A percentile compares a stretch with the other conserved stretches of the same genome.
These are phyloP conservation scores for Hydrolagus colliei DNA, from an alignment of 2,797 vertebrate genomes.

Conservation along the genomic window DNA sequence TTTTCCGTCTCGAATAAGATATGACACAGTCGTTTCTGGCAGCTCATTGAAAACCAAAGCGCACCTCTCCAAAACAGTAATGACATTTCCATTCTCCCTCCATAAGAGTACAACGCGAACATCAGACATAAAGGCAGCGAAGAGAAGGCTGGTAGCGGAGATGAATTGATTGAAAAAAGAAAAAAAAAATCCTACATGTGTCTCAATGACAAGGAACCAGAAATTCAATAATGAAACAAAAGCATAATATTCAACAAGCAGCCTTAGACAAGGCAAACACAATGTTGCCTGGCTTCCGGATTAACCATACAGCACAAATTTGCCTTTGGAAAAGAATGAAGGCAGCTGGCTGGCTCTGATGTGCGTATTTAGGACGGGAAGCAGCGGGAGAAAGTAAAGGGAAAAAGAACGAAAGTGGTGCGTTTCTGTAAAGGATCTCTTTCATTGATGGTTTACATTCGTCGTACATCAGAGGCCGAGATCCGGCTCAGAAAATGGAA, in stretches of 20 bases:
- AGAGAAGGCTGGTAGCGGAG: conserved; percentile 3
- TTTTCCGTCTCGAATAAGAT: conserved; percentile 1
- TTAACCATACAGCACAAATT: conserved; percentile 3
- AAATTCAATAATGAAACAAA: conserved; percentile 25
- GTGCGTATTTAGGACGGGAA: conserved; percentile 12
- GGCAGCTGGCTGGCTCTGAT: conserved; percentile 9
- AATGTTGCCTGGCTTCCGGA: not conserved
- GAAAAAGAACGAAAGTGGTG: not conserved
- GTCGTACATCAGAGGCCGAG: not conserved
- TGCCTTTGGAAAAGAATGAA: conserved; percentile 11
- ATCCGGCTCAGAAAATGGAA: not conserved
- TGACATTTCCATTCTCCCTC: conserved; percentile 9
- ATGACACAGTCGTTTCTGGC: not conserved
- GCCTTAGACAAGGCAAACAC: conserved; percentile 10
- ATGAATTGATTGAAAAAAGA: conserved; percentile 21
- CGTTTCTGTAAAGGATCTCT: not conserved
- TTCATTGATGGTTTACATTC: not conserved
- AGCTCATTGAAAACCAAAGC: conserved; percentile 3
- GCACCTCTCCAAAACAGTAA: conserved; percentile 4
- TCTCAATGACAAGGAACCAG: not conserved
- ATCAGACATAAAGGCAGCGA: not conserved
- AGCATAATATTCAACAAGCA: conserved; percentile 18
- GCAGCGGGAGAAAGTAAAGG: not conserved
- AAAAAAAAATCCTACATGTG: not conserved
- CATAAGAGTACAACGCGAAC: not conserved